Conservation (phyloP, 2,113 vertebrate genomes). For the Hydropotes inermis region DNA sequence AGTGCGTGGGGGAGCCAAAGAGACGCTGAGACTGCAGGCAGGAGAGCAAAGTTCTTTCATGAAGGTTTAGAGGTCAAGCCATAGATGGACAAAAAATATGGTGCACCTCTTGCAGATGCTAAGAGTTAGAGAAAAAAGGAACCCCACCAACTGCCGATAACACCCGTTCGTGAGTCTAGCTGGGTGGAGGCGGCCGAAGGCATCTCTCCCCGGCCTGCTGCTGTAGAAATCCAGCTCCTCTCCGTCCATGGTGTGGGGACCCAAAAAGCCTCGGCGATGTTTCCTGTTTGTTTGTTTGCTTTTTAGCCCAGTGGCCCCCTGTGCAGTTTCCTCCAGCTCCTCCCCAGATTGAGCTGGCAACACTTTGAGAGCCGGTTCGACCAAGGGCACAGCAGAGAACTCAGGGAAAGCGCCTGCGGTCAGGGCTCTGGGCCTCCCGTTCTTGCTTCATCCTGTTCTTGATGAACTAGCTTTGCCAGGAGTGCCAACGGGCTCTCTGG, state of each 20-base stretch:
- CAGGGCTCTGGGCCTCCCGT: rapidly evolving
- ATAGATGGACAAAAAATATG: neutral
- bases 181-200: neutral
- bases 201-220: neutral
- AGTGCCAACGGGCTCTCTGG: constrained; percentile 7
- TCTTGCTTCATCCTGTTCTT: neutral
- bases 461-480: neutral
- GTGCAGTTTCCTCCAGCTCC: neutral
- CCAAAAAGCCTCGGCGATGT: neutral
- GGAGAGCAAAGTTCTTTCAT: neutral
- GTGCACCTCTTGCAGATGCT: neutral
- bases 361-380: neutral
- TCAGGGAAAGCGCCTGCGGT: rapidly evolving
- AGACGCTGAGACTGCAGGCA: neutral
- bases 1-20: rapidly evolving
- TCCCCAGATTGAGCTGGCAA: neutral
- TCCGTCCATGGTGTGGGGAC: neutral
- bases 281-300: neutral
- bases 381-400: neutral
- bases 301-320: neutral
- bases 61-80: neutral
- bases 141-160: neutral
- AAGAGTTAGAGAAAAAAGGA: neutral
- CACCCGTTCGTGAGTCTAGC: neutral
- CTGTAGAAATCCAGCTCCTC: neutral